Conservation (phyloP, 2,113 vertebrate species). For the Nothocercus nigrocapillus region DNA sequence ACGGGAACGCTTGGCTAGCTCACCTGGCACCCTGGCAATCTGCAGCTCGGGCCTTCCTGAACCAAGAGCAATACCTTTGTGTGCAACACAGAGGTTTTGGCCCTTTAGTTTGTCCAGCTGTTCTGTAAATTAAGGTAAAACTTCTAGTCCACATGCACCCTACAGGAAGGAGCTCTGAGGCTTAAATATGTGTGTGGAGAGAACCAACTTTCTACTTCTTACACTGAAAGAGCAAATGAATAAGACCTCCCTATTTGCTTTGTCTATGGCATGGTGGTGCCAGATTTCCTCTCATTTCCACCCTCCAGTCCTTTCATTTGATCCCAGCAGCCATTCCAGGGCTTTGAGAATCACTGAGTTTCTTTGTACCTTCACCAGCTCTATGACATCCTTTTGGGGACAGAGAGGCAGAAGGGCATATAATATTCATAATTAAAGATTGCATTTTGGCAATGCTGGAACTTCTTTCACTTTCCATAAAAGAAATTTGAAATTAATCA, state of each 20-base stretch:
- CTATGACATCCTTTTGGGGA: neutral
- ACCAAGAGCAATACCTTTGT: fast-evolving
- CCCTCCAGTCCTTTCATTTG: neutral
- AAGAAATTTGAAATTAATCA: neutral
- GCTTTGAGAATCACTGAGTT: neutral
- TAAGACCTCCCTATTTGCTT: neutral
- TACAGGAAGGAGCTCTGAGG: fast-evolving
- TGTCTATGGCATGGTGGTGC: neutral
- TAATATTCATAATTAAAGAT: neutral
- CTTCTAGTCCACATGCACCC: neutral
- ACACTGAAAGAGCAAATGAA: neutral
- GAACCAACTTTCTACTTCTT: neutral
- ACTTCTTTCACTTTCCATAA: neutral
- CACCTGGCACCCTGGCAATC: neutral
- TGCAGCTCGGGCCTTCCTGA: fast-evolving
- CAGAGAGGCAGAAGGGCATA: neutral
- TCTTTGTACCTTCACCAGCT: neutral
- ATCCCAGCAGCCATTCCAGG: neutral
- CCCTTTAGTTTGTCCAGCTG: neutral
- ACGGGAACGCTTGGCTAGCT: neutral
- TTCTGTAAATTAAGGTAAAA: neutral
- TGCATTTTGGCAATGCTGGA: neutral
- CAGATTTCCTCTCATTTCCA: neutral
- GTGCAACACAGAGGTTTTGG: neutral
- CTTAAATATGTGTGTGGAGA: neutral